Conservation (phyloP, 1,140 invertebrate genomes). For the Hycleus phaleratus region DNA sequence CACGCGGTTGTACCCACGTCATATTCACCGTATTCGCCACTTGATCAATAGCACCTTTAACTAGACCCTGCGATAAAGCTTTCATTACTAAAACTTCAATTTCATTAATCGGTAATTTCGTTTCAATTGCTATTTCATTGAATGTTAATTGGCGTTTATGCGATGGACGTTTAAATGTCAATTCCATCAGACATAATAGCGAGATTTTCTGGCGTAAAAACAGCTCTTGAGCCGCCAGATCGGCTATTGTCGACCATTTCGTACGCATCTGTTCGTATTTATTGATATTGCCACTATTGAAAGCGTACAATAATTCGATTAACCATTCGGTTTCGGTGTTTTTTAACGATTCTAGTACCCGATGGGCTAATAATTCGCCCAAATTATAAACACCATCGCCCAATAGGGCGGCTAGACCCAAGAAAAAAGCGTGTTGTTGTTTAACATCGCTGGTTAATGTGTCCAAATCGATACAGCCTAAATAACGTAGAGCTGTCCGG, state of each 20-base stretch:
- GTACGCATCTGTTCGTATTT: conserved; percentile 77
- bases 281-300: conserved; percentile 85
- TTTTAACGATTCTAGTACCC: conserved; percentile 79
- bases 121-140: conserved; percentile 80
- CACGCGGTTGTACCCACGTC: conserved; percentile 87
- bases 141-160: conserved; percentile 78
- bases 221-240: conserved; percentile 78
- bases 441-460: conserved; percentile 59
- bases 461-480: conserved; percentile 84
- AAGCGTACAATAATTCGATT: conserved; percentile 81
- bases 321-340: conserved; percentile 82
- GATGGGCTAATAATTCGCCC: conserved; percentile 92
- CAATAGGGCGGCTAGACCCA: conserved; percentile 87
- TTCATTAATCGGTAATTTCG: conserved; percentile 71
- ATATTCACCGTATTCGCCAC: conserved; percentile 71
- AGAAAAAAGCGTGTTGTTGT: conserved; percentile 78
- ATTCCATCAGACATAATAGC: conserved; percentile 94
- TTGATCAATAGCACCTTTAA: conserved; percentile 93
- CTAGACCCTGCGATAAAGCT: conserved; percentile 88
- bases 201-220: conserved; percentile 88
- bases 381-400: conserved; percentile 97
- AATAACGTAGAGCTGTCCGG: conserved; percentile 85
- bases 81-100: conserved; percentile 98
- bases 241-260: conserved; percentile 75
- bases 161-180: conserved; percentile 67